Evolutionary conservation across 2,113 vertebrate species (phyloP).

Genomic region (Microtus oregoni): DNA sequence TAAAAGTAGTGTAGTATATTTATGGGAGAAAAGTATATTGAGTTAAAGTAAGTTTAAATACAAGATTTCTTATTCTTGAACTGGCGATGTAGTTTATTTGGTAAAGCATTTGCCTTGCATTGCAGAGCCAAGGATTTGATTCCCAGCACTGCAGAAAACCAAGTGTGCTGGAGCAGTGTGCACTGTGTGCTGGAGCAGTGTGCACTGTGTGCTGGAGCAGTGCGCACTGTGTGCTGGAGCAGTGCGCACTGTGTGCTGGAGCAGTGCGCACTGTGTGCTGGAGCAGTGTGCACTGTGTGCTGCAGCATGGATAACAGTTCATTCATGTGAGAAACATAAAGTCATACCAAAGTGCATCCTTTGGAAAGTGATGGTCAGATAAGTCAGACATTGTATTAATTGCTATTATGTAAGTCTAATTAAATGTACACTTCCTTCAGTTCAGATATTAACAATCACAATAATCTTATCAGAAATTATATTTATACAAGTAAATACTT

Average conservation of each 20-base stretch:
- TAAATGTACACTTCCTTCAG: background rate
- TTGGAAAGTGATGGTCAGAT: too few relatives aligned
- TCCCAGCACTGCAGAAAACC: background rate
- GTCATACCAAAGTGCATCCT: too few relatives aligned
- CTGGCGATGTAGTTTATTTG: background rate
- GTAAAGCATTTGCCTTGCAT: background rate
- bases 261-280: rapidly evolving
- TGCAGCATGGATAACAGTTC: too few relatives aligned
- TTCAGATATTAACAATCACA: background rate
- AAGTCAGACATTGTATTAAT: too few relatives aligned
- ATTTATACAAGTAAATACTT: background rate
- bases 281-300: too few relatives aligned
- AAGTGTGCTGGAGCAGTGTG: too few relatives aligned
- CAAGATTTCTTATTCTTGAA: background rate
- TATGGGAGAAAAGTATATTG: background rate
- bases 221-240: too few relatives aligned
- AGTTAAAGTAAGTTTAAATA: background rate
- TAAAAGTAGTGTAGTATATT: background rate
- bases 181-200: too few relatives aligned
- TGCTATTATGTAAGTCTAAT: background rate
- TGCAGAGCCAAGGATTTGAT: background rate
- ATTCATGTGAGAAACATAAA: too few relatives aligned
- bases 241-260: too few relatives aligned
- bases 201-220: too few relatives aligned
- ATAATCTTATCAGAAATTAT: background rate